phyloP scores from a whole-genome alignment of 92 coral and sea anemone genomes.

The Siderastrea siderea region DNA sequence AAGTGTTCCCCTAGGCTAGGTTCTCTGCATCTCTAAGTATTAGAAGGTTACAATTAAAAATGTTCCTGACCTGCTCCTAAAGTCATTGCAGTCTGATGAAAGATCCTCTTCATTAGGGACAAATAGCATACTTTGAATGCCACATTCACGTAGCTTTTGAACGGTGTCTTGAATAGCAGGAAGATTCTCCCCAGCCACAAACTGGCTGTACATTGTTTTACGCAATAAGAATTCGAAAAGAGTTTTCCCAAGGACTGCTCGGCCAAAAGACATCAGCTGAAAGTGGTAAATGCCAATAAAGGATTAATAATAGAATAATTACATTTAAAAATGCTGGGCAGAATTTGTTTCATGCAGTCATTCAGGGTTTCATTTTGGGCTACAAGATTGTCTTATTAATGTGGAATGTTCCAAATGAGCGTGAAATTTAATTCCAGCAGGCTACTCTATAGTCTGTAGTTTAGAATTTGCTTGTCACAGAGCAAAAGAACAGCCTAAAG shows the following conservation, averaged over 20 bases:
- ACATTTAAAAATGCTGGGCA: neutral
- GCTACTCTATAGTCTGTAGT: too few relatives aligned
- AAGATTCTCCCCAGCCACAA: conserved; percentile 93
- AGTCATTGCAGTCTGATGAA: conserved; percentile 50
- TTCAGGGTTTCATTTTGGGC: too few relatives aligned
- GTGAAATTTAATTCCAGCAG: too few relatives aligned
- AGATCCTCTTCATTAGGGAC: conserved; percentile 93
- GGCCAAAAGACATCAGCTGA: conserved; percentile 79
- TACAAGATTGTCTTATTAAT: too few relatives aligned
- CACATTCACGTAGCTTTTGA: conserved; percentile 54
- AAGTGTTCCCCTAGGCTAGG: too few relatives aligned
- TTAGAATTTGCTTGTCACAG: too few relatives aligned
- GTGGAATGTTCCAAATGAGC: too few relatives aligned
- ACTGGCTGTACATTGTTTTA: conserved; percentile 91
- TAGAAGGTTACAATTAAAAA: too few relatives aligned
- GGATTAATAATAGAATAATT: neutral
- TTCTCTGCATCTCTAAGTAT: too few relatives aligned
- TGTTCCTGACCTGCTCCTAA: conserved; percentile 59
- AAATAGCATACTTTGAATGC: conserved; percentile 84
- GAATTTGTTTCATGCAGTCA: neutral
- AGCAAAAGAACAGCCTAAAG: too few relatives aligned
- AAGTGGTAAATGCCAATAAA: neutral
- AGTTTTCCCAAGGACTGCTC: conserved; percentile 73
- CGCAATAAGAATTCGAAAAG: conserved; percentile 76
- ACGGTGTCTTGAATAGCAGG: conserved; percentile 72